These are phyloP conservation scores for Aphidoletes aphidimyza DNA, from an alignment of 2,888 invertebrate genomes.

Conservation along the genomic window DNA sequence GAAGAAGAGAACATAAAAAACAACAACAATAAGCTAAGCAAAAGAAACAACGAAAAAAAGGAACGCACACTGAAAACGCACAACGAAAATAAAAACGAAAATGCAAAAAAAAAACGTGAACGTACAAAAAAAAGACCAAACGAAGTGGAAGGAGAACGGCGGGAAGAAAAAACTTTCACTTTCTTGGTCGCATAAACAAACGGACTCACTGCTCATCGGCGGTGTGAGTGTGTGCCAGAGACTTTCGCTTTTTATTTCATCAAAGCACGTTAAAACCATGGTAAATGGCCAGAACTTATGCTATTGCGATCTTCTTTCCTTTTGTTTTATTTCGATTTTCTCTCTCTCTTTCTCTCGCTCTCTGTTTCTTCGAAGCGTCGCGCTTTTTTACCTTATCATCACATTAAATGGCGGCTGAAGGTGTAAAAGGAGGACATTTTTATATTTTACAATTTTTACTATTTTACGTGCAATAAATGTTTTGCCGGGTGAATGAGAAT, in stretches of 20 bases:
- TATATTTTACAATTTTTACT: neutral
- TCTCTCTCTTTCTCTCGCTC: too few species aligned
- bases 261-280: constrained; percentile 40
- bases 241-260: constrained; percentile 26
- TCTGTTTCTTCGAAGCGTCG: too few species aligned
- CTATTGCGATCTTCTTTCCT: neutral
- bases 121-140: neutral
- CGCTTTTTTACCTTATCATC: constrained; percentile 23
- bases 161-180: constrained; percentile 15
- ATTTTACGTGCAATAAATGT: neutral
- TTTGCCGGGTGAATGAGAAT: too few species aligned
- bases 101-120: neutral
- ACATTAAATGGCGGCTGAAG: neutral
- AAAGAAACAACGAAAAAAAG: neutral
- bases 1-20: neutral
- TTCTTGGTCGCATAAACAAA: constrained; percentile 49
- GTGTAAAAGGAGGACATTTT: constrained; percentile 2
- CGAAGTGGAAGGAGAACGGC: too few species aligned
- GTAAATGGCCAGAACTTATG: constrained; percentile 47
- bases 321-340: too few species aligned
- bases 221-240: neutral
- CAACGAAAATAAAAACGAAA: constrained; percentile 18
- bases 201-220: neutral
- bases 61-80: neutral
- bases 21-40: neutral